Evolutionary conservation across 2,888 invertebrate genomes (phyloP).

Genomic region (Drosophila barbarae): DNA sequence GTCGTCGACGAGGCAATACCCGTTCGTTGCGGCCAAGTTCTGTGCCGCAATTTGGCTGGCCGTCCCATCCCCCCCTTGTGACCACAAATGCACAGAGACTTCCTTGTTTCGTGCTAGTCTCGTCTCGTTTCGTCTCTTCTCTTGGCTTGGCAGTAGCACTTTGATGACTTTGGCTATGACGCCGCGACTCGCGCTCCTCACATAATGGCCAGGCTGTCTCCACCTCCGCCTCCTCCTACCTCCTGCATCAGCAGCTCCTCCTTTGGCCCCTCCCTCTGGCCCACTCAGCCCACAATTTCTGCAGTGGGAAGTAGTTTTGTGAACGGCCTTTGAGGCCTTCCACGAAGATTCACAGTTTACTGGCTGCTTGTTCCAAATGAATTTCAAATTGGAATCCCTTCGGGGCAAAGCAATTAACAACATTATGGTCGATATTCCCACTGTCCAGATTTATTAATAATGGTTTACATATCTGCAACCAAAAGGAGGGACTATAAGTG

Average conservation of each 20-base stretch:
- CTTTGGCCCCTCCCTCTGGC: background rate
- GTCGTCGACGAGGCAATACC: constrained; percentile 28
- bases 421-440: constrained; percentile 28
- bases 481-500: background rate
- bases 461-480: background rate
- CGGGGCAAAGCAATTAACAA: constrained; percentile 30
- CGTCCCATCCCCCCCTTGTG: constrained; percentile 7
- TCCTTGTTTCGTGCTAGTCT: constrained; percentile 71
- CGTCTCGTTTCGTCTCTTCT: constrained; percentile 43
- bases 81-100: constrained; percentile 55
- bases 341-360: constrained; percentile 34
- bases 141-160: constrained; percentile 57
- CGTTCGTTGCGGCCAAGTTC: constrained; percentile 62
- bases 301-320: constrained; percentile 26
- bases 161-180: constrained; percentile 65
- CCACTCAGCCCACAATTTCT: constrained; percentile 18
- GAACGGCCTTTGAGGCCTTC: constrained; percentile 34
- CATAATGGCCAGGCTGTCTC: constrained; percentile 42
- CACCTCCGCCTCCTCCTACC: constrained; percentile 16
- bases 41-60: constrained; percentile 60
- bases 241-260: constrained; percentile 1
- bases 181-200: constrained; percentile 34
- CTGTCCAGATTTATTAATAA: constrained; percentile 17
- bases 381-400: constrained; percentile 32
- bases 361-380: constrained; percentile 21